Evolutionary conservation across 1,140 invertebrate genomes (phyloP).

Genomic region (Ruditapes philippinarum): DNA sequence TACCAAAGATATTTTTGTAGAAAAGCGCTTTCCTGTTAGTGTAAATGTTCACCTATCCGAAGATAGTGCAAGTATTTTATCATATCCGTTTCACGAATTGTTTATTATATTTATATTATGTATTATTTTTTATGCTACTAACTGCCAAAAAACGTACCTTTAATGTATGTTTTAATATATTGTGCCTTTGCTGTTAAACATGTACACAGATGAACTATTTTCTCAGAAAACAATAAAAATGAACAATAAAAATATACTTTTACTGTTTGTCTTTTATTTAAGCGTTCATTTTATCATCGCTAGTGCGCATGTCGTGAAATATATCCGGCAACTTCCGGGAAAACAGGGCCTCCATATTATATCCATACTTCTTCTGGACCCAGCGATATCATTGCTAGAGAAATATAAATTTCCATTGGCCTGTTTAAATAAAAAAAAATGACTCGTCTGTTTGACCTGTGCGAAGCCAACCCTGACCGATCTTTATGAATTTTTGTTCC

Average conservation of each 20-base stretch:
- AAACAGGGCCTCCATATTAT: background rate
- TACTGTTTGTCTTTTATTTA: background rate
- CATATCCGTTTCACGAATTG: background rate
- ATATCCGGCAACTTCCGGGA: too few species aligned
- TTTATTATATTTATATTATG: background rate
- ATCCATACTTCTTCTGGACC: too few species aligned
- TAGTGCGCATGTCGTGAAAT: too few species aligned
- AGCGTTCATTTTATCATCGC: background rate
- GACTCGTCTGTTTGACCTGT: too few species aligned
- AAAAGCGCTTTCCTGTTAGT: background rate
- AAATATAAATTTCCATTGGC: too few species aligned
- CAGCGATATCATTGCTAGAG: too few species aligned
- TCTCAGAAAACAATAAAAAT: background rate
- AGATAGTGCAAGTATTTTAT: background rate
- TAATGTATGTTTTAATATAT: background rate
- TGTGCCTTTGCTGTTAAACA: background rate
- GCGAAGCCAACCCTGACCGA: too few species aligned
- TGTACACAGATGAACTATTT: background rate
- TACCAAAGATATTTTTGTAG: background rate
- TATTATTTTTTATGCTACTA: background rate
- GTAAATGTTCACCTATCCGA: background rate
- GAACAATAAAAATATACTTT: background rate
- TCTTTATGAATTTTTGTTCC: too few species aligned
- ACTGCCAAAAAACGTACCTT: constrained; percentile 1
- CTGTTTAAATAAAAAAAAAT: too few species aligned